These are phyloP conservation scores for Onthophagus taurus DNA, from an alignment of 1,140 invertebrate genomes.

Conservation along the genomic window DNA sequence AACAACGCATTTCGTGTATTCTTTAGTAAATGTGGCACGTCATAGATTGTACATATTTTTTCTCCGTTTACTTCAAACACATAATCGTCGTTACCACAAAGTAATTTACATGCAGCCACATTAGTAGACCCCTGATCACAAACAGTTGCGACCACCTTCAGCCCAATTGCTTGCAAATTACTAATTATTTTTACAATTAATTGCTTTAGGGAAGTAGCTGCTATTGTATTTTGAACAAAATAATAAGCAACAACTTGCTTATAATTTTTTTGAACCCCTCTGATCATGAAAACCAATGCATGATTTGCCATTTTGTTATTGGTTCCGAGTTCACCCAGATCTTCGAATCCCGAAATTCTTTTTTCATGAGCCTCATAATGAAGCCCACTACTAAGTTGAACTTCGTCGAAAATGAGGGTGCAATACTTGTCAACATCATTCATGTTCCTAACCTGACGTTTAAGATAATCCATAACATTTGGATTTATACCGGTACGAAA, in stretches of 20 bases:
- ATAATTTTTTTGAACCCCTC: slow-evolving; percentile 11
- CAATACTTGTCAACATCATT: slow-evolving; percentile 9
- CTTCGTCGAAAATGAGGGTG: slow-evolving; percentile 14
- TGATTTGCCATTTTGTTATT: slow-evolving; percentile 11
- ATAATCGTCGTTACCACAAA: no score
- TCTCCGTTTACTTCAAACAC: no score
- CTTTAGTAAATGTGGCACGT: no score
- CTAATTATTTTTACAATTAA: slow-evolving; percentile 12
- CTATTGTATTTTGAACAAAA: slow-evolving; percentile 9
- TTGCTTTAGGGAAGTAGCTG: not conserved
- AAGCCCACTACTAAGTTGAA: slow-evolving; percentile 8
- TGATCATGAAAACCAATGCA: slow-evolving; percentile 15
- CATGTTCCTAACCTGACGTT: slow-evolving; percentile 11
- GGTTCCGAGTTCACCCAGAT: slow-evolving; percentile 1
- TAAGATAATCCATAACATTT: slow-evolving; percentile 12
- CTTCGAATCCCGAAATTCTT: not conserved
- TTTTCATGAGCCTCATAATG: slow-evolving; percentile 12
- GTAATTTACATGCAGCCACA: slow-evolving; percentile 15
- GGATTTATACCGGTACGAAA: slow-evolving; percentile 14
- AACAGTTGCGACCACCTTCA: slow-evolving; percentile 16
- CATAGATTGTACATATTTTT: no score
- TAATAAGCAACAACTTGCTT: slow-evolving; percentile 13
- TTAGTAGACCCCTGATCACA: slow-evolving; percentile 21
- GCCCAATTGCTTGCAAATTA: slow-evolving; percentile 13
- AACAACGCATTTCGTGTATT: no score